Base-by-base conservation (phyloP, 1,140 invertebrate genomes). In the Trissolcus basalis region DNA sequence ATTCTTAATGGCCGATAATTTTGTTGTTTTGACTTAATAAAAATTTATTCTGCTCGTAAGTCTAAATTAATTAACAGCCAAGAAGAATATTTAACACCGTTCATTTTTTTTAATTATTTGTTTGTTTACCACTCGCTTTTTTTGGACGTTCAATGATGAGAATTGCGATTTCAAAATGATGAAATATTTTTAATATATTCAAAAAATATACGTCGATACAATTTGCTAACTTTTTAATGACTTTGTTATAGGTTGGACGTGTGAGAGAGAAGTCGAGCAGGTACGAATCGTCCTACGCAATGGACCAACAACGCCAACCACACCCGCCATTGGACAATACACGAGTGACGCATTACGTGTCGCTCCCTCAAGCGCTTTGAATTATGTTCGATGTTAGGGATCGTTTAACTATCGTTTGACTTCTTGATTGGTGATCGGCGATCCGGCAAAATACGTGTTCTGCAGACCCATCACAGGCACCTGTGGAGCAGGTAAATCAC, bases 401-500 rank as follows among this genome's bases (percentile, higher is more conserved):
- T 78, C 76, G 76, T 71, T 78, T 74, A 77, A 78, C 70, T 70
- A 74, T 74, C 76, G 60, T 71, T 78, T 78, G 76, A 71, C 70
- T 78, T 74, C 70, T 74, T 69, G 76, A 74, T 78, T 74, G 70
- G 76, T 74, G 70, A 78, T 78, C 56, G 60, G 61, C 44, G 70
- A 71, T 72, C 65, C 61, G 67, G 65, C 67, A 71, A 74, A 78
- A 71, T 71, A 51, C 73, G 56, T 67, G 61, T 70, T 67, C 61
- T 49, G 60, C 67, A 69, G 59, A 64, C 15, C 53, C 53, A 61
- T 69, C 64, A 56, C 41, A 36, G 35, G 65, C 64, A 72, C 64
- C 75, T 78, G 69, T 78, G 63, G 63, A 71, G 67, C 61, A 60
- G 55, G 54, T 71, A 77, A 71, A 77, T 77, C 61, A 77, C 49